Conservation (phyloP, 2,888 invertebrate genomes). For the Chaetogeoica ovagalla region DNA sequence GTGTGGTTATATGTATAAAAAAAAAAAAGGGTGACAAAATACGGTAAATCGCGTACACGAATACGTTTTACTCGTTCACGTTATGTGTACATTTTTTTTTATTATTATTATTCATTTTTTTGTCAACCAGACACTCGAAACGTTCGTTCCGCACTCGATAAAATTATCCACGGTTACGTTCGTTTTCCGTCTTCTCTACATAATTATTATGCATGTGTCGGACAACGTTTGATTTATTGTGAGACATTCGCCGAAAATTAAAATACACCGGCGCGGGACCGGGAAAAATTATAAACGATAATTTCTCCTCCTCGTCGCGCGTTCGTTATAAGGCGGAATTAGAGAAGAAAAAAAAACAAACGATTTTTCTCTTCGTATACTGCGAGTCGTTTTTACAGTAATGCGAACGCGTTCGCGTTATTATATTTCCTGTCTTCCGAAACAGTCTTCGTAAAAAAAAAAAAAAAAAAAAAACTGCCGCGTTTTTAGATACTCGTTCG, state of each 20-base stretch:
- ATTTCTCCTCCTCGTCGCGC: not conserved
- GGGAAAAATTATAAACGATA: not conserved
- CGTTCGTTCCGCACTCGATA: conserved; percentile 53
- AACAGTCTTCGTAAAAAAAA: too few species aligned
- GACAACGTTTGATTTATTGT: conserved; percentile 44
- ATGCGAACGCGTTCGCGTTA: too few species aligned
- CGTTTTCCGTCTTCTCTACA: not conserved
- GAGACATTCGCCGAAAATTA: conserved; percentile 35
- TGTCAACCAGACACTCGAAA: conserved; percentile 33
- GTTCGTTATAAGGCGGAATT: not conserved
- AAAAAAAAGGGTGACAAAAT: too few species aligned
- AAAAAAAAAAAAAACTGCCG: too few species aligned
- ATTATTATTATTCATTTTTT: not conserved
- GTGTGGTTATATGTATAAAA: too few species aligned
- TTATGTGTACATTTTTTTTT: not conserved
- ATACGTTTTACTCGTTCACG: too few species aligned
- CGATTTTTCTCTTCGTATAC: too few species aligned
- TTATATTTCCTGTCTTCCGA: too few species aligned
- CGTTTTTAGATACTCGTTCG: too few species aligned
- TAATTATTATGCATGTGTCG: conserved; percentile 15
- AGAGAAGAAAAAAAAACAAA: too few species aligned
- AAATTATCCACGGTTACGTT: conserved; percentile 44
- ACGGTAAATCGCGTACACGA: too few species aligned
- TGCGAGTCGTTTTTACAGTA: too few species aligned
- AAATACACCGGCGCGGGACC: conserved; percentile 15